Conservation (phyloP, 2,113 vertebrate species). For the Sander lucioperca region DNA sequence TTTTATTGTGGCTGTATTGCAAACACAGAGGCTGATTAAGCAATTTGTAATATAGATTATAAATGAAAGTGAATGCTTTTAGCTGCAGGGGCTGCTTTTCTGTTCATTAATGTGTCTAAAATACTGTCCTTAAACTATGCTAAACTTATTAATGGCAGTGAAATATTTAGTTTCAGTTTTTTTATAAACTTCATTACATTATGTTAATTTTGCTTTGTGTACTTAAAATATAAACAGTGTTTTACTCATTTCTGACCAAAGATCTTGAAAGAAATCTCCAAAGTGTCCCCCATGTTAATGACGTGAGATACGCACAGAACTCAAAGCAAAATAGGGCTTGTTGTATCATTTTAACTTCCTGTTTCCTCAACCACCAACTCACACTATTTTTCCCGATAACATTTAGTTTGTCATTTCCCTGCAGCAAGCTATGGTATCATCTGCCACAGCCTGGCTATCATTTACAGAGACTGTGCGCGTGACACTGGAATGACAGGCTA, state of each 20-base stretch:
- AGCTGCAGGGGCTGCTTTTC: not conserved
- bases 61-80: slow-evolving; percentile 25
- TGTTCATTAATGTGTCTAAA: slow-evolving; percentile 2
- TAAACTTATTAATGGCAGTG: not conserved
- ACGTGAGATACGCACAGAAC: not conserved
- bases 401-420: slow-evolving; percentile 52
- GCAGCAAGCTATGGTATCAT: slow-evolving; percentile 46
- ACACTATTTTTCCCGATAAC: slow-evolving; percentile 25
- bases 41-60: slow-evolving; percentile 10
- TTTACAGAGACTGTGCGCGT: slow-evolving; percentile 44
- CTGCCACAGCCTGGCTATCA: slow-evolving; percentile 39
- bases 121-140: not conserved
- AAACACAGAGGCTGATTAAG: not conserved
- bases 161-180: not conserved
- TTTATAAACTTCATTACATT: not conserved
- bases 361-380: not conserved
- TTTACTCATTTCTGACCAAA: not conserved
- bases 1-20: slow-evolving; percentile 35
- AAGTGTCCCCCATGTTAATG: not conserved
- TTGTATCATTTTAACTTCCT: too few relatives aligned
- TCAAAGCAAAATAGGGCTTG: too few relatives aligned
- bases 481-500: slow-evolving; percentile 56
- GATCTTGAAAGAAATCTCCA: not conserved
- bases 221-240: not conserved
- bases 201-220: not conserved